A percentile compares a stretch with the other conserved stretches of the same genome.
Conservation (phyloP, 2,797 vertebrate genomes). For the Mormyrus hasselquistii region DNA sequence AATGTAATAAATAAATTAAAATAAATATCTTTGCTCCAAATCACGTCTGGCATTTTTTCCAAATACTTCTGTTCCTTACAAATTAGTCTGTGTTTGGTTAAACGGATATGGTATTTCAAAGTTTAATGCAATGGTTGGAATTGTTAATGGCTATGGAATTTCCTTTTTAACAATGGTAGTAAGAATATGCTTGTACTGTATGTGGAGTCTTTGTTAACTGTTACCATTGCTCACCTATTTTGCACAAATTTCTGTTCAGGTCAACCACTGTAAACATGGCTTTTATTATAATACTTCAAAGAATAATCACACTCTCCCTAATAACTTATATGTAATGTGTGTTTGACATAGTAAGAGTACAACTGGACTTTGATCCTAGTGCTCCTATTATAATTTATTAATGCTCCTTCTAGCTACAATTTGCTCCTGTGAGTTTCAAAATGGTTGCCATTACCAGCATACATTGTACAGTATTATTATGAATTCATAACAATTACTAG, state of each 20-base stretch:
- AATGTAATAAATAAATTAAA: neutral
- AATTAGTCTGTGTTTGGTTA: neutral
- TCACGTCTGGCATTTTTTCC: constrained; percentile 8
- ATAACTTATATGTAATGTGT: constrained; percentile 25
- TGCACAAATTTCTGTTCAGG: constrained; percentile 30
- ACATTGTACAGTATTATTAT: constrained; percentile 24
- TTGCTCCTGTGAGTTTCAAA: constrained; percentile 29
- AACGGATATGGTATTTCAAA: neutral
- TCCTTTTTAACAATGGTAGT: neutral
- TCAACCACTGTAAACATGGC: constrained; percentile 25
- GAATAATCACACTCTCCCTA: constrained; percentile 12
- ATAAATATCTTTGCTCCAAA: neutral
- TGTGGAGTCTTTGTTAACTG: neutral
- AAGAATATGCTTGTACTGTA: neutral
- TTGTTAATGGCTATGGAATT: constrained; percentile 2
- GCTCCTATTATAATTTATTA: constrained; percentile 31
- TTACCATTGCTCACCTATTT: constrained; percentile 21
- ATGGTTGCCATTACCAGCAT: constrained; percentile 19
- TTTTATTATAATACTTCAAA: constrained; percentile 25
- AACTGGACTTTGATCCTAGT: constrained; percentile 35
- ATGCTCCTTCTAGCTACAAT: constrained; percentile 27
- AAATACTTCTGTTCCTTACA: neutral
- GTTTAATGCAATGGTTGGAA: constrained; percentile 1
- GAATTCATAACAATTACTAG: neutral
- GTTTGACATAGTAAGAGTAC: constrained; percentile 24